Evolutionary conservation across 2,888 invertebrate species (phyloP).

Genomic region (Hyppa rectilinea): DNA sequence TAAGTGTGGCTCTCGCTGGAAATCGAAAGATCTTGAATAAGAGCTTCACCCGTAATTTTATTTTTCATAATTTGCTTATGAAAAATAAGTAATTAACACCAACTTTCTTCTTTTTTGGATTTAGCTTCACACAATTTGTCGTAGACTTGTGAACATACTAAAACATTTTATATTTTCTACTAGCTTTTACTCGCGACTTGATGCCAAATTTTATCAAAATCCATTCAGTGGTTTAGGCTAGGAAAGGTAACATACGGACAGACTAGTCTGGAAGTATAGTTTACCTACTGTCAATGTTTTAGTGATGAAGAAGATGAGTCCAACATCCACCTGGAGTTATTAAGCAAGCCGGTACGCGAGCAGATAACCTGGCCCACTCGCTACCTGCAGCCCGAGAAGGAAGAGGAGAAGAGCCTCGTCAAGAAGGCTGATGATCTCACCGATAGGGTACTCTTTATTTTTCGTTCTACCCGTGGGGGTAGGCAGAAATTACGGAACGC

Average conservation of each 20-base stretch:
- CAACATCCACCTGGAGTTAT: conserved; percentile 81
- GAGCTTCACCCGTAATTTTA: not conserved
- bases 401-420: conserved; percentile 86
- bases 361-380: conserved; percentile 87
- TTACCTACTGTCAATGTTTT: conserved; percentile 1
- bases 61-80: too few relatives aligned
- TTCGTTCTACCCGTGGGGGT: too few relatives aligned
- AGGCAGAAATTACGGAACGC: too few relatives aligned
- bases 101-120: too few relatives aligned
- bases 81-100: too few relatives aligned
- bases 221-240: too few relatives aligned
- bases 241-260: too few relatives aligned
- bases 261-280: too few relatives aligned
- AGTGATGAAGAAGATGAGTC: conserved; percentile 76
- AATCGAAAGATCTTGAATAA: not conserved
- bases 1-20: not conserved
- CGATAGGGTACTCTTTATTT: conserved; percentile 79
- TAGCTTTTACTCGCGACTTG: too few relatives aligned
- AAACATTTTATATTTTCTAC: not conserved
- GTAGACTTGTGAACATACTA: not conserved
- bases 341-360: conserved; percentile 84
- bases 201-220: too few relatives aligned
- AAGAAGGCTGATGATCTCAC: conserved; percentile 88
- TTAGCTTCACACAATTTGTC: not conserved
- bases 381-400: conserved; percentile 85